A percentile compares a stretch with the other conserved stretches of the same genome.
Conservation (phyloP, 2,797 vertebrate genomes). For the Falco peregrinus region DNA sequence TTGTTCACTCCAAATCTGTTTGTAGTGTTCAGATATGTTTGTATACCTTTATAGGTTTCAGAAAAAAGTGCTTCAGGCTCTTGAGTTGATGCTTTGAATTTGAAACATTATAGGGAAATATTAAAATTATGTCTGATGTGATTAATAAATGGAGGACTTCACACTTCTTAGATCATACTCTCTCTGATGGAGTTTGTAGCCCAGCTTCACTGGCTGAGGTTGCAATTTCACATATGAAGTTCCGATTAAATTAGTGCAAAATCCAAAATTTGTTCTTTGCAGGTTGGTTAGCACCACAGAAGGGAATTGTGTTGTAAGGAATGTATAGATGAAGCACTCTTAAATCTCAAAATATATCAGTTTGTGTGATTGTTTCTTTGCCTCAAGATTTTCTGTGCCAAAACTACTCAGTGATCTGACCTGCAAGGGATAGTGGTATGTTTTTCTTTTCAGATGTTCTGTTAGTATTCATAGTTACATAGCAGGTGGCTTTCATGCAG, state of each 20-base stretch:
- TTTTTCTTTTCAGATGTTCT: background rate
- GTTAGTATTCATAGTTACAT: background rate
- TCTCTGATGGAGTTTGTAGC: background rate
- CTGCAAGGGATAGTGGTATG: background rate
- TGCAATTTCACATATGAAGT: background rate
- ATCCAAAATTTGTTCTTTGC: background rate
- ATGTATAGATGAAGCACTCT: background rate
- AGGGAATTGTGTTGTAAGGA: accelerated
- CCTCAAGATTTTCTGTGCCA: accelerated
- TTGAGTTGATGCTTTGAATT: background rate
- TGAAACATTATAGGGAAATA: background rate
- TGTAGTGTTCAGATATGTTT: background rate
- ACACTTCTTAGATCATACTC: background rate
- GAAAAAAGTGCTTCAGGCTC: background rate
- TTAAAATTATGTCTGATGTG: background rate
- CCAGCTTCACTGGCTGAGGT: background rate
- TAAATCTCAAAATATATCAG: background rate
- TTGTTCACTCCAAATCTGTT: background rate
- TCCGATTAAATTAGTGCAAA: background rate
- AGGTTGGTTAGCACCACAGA: background rate
- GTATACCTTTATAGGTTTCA: background rate
- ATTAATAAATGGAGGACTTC: background rate
- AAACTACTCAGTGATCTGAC: background rate
- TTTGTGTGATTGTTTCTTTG: background rate
- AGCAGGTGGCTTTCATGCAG: background rate